Evolutionary conservation across 2,888 invertebrate species (phyloP), one percentile per base, ranked within the genome.

Genomic region (Apotomis capreana): DNA sequence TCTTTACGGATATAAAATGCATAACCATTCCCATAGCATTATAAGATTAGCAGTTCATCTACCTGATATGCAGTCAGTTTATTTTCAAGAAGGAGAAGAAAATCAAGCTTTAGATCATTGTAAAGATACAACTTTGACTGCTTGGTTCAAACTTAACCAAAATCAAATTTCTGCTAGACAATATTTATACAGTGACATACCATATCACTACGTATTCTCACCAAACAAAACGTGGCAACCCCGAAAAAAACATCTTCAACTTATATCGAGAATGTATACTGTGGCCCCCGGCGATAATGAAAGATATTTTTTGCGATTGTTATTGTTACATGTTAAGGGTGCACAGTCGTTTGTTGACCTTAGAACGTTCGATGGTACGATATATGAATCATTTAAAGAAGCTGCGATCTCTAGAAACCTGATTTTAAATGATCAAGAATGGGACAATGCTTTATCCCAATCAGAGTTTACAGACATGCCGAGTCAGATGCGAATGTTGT

Each of bases 371-470:
- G 15, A 15, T 15, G 15, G 15, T 15, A 15, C 15, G 15, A 15
- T 15, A 15, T 15, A 15, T 15, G 15, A 15, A 15, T 15, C 15
- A 15, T 15, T 15, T 15, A 15, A 15, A 15, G 15, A 15, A 15
- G 15, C 15, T 15, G 15, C 54, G 15, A 54, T 54, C 8, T 54
- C 54, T 13, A n/a, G 54, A 54, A 54, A 54, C 54, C 54, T 13
- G 54, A 54, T 54, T 54, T 54, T 54, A 54, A 54, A 54, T 54
- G 54, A 54, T 54, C 54, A 54, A 15, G 54, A 54, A 54, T 54
- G 54, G 54, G 54, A 54, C 54, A 54, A 54, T 15, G 54, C 54
- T 54, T 54, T 54, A 54, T 54, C 54, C 15, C 54, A 54, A 54
- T 54, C 54, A 54, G 54, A 54, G 54, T 54, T 54, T 8, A 54